A percentile compares a stretch with the other conserved stretches of the same genome.
phyloP scores from a whole-genome alignment of 1,140 invertebrate species.

The Scaptomyza pallida region DNA sequence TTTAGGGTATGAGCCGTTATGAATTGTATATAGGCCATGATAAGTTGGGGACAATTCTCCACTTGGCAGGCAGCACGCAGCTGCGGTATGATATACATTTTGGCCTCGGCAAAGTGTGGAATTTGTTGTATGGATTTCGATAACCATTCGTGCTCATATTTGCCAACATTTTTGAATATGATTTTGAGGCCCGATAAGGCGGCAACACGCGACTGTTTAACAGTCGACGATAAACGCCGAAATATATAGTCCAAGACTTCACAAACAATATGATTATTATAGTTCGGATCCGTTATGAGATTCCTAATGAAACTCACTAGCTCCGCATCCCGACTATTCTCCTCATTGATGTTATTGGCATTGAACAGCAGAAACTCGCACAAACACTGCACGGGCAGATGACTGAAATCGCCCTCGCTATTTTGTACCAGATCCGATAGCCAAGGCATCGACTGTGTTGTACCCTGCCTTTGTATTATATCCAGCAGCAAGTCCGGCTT shows the following conservation, averaged over 20 bases:
- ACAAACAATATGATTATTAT: slow-evolving; percentile 87
- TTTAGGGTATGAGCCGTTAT: slow-evolving; percentile 90
- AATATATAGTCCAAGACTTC: slow-evolving; percentile 97
- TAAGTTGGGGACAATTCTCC: slow-evolving; percentile 92
- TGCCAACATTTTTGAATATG: slow-evolving; percentile 84
- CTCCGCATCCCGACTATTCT: slow-evolving; percentile 86
- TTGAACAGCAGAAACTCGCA: slow-evolving; percentile 97
- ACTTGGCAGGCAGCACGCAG: slow-evolving; percentile 94
- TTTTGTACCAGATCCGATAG: slow-evolving; percentile 96
- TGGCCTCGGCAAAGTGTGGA: slow-evolving; percentile 89
- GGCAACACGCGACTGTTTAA: slow-evolving; percentile 89
- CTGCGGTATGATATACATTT: slow-evolving; percentile 88
- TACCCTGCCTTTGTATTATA: slow-evolving; percentile 94
- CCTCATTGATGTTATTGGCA: slow-evolving; percentile 71
- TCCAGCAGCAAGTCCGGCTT: slow-evolving; percentile 96
- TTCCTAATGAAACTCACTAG: slow-evolving; percentile 90
- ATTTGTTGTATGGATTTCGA: slow-evolving; percentile 90
- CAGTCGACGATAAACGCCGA: slow-evolving; percentile 92
- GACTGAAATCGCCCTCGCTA: slow-evolving; percentile 88
- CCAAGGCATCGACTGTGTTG: slow-evolving; percentile 98
- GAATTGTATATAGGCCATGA: slow-evolving; percentile 96
- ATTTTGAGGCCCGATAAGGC: slow-evolving; percentile 89
- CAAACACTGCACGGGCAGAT: slow-evolving; percentile 95
- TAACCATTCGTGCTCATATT: slow-evolving; percentile 88
- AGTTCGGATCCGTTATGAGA: slow-evolving; percentile 87